phyloP scores from a whole-genome alignment of 2,888 invertebrate species.

The Drosophila algonquin region DNA sequence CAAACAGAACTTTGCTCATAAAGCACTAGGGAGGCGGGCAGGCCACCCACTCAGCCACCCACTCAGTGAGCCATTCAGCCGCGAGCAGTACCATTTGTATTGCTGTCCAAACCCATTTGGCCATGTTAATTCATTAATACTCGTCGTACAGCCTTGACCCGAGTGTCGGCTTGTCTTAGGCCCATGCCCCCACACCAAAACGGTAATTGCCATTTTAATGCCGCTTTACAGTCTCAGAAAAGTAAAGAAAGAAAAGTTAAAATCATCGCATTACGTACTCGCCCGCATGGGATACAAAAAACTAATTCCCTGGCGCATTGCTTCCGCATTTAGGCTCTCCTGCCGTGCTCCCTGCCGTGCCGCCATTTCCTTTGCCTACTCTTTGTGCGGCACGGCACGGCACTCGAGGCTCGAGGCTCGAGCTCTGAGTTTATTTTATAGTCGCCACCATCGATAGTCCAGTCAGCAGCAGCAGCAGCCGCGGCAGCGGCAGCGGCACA shows the following conservation, averaged over 20 bases:
- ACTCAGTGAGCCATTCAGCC: constrained; percentile 13
- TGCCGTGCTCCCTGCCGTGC: constrained; percentile 50
- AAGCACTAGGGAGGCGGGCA: constrained; percentile 14
- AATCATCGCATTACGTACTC: constrained; percentile 37
- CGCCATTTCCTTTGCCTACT: constrained; percentile 29
- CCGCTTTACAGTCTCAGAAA: constrained; percentile 55
- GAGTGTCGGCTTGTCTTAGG: constrained; percentile 37
- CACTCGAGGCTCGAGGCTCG: background rate
- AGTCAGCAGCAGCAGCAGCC: constrained; percentile 9
- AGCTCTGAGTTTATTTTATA: constrained; percentile 41
- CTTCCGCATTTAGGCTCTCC: constrained; percentile 81
- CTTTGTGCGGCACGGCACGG: constrained; percentile 2
- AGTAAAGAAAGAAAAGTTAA: constrained; percentile 52
- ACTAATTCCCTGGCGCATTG: constrained; percentile 79
- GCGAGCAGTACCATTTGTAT: constrained; percentile 60
- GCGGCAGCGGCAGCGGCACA: constrained; percentile 20
- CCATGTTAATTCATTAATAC: constrained; percentile 78
- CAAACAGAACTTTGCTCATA: constrained; percentile 47
- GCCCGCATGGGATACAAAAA: constrained; percentile 47
- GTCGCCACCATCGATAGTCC: constrained; percentile 25
- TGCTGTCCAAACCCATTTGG: constrained; percentile 72
- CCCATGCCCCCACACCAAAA: constrained; percentile 1
- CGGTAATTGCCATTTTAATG: constrained; percentile 74
- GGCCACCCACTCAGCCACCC: constrained; percentile 3
- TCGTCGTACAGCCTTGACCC: constrained; percentile 50